Percentiles rank a stretch among this genome's conserved stretches.
Evolutionary conservation across 2,113 vertebrate genomes (phyloP).

Genomic region (Apaloderma vittatum): DNA sequence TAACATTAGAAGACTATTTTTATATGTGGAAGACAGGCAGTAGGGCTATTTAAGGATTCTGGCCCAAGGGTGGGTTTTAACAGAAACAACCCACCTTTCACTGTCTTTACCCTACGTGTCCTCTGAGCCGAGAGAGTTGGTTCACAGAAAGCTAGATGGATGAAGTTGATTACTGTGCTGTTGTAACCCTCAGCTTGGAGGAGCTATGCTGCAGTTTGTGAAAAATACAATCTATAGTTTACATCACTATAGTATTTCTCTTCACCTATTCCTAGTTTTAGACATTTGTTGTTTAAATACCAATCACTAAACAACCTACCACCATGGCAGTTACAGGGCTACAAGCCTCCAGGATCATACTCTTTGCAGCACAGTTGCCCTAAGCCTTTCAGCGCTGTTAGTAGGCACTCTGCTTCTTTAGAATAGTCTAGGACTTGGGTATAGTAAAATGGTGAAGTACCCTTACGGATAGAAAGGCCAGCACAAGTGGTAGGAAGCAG

Average conservation of each 20-base stretch:
- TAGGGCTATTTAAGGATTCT: not conserved
- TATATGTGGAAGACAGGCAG: not conserved
- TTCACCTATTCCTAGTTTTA: not conserved
- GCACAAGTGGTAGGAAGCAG: not conserved
- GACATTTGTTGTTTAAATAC: not conserved
- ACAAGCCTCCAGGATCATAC: accelerated
- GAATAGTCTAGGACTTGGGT: not conserved
- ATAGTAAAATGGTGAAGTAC: not conserved
- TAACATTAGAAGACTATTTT: not conserved
- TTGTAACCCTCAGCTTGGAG: not conserved
- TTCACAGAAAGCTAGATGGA: not conserved
- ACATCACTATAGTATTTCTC: not conserved
- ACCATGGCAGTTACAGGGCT: not conserved
- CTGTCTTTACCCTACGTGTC: not conserved
- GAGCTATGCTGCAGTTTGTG: not conserved
- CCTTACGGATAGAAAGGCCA: not conserved
- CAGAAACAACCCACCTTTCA: not conserved
- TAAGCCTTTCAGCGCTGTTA: not conserved
- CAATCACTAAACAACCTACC: not conserved
- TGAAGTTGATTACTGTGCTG: not conserved
- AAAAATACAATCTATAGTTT: not conserved
- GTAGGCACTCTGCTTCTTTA: not conserved
- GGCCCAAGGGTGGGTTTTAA: not conserved
- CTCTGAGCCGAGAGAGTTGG: not conserved
- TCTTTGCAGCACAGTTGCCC: not conserved